Evolutionary conservation across 1,140 invertebrate genomes (phyloP).

Genomic region (Platyura marginata): DNA sequence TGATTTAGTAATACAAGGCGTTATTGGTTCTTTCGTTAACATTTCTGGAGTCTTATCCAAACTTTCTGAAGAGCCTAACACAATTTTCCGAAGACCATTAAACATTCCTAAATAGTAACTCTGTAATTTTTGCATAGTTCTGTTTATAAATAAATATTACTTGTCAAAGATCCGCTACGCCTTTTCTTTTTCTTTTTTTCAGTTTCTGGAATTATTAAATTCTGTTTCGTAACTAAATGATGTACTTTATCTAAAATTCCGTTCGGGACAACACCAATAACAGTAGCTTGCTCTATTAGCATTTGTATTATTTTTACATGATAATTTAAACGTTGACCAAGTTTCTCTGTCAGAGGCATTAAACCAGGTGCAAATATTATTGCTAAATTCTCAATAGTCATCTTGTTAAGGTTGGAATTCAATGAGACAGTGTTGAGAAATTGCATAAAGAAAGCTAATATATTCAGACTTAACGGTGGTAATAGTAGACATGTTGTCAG

Average conservation of each 20-base stretch:
- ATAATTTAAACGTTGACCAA: slow-evolving; percentile 36
- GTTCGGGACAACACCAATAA: slow-evolving; percentile 47
- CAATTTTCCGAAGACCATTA: slow-evolving; percentile 54
- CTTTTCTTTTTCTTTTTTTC: slow-evolving; percentile 51
- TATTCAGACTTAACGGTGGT: slow-evolving; percentile 40
- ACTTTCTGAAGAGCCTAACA: slow-evolving; percentile 27
- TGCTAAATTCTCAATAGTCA: slow-evolving; percentile 61
- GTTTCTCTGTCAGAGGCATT: slow-evolving; percentile 48
- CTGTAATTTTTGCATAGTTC: slow-evolving; percentile 6
- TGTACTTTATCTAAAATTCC: neutral
- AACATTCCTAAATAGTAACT: slow-evolving; percentile 41
- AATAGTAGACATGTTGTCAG: slow-evolving; percentile 42
- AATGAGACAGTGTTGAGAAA: slow-evolving; percentile 39
- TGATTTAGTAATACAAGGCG: slow-evolving; percentile 29
- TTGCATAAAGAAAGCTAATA: slow-evolving; percentile 47
- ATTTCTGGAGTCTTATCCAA: slow-evolving; percentile 27
- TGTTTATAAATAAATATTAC: slow-evolving; percentile 28
- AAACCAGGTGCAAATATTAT: slow-evolving; percentile 66
- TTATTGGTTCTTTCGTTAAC: slow-evolving; percentile 23
- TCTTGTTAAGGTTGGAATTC: slow-evolving; percentile 52
- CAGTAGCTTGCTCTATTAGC: slow-evolving; percentile 54
- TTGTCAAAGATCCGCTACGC: slow-evolving; percentile 63
- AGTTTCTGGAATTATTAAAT: slow-evolving; percentile 4
- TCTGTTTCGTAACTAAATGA: neutral
- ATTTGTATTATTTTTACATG: slow-evolving; percentile 46